Conservation (phyloP, 92 coral and sea anemone species). For the Diadumene lineata region DNA sequence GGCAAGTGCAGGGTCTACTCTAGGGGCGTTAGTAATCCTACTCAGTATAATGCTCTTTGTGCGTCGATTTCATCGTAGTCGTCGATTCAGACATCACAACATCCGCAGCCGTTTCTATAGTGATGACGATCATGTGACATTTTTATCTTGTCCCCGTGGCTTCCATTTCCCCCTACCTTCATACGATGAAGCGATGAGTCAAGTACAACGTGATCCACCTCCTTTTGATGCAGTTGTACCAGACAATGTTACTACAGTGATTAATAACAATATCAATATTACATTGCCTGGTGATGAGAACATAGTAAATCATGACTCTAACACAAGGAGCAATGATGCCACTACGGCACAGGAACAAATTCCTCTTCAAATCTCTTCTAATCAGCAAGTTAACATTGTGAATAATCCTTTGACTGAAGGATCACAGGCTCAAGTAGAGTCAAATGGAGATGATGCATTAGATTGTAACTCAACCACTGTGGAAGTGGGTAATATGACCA, state of each 20-base stretch:
- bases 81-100: constrained; percentile 67
- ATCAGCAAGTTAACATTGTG: constrained; percentile 51
- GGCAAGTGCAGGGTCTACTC: constrained; percentile 92
- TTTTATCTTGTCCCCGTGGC: constrained; percentile 81
- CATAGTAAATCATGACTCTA: not conserved
- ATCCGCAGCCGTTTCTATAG: constrained; percentile 76
- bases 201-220: constrained; percentile 81
- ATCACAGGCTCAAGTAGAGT: not conserved
- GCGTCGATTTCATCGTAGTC: constrained; percentile 85
- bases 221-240: constrained; percentile 76
- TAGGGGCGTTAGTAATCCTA: constrained; percentile 85
- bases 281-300: not conserved
- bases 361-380: constrained; percentile 1
- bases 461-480: not conserved
- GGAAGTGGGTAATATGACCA: not conserved
- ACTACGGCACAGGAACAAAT: constrained; percentile 21
- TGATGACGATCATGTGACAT: constrained; percentile 88
- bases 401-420: constrained; percentile 47
- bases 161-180: constrained; percentile 89
- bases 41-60: constrained; percentile 78
- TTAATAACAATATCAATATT: constrained; percentile 15
- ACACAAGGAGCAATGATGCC: not conserved
- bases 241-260: constrained; percentile 9
- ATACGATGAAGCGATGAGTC: constrained; percentile 93
- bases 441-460: not conserved